Evolutionary conservation across 2,113 vertebrate species (phyloP).

Genomic region (Ariopsis seemanni): DNA sequence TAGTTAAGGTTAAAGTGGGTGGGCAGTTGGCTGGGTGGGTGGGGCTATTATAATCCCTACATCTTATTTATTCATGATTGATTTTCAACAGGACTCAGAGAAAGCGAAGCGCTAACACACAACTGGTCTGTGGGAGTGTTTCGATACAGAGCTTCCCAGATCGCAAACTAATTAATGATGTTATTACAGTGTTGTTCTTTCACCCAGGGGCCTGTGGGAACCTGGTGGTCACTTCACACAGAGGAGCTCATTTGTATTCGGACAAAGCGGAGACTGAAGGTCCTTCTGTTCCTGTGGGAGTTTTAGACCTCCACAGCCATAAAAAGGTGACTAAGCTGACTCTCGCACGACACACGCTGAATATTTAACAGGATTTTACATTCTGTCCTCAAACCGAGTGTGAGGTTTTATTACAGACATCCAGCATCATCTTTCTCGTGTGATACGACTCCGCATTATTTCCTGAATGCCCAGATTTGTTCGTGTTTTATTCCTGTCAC

Average conservation of each 20-base stretch:
- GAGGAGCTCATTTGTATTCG: constrained; percentile 24
- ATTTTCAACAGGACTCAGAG: not conserved
- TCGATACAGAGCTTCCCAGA: not conserved
- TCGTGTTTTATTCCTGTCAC: not conserved
- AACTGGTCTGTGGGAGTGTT: not conserved
- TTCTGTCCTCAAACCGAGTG: not conserved
- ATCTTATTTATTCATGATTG: too few species aligned
- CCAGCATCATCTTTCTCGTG: not conserved
- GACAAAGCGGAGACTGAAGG: constrained; percentile 4
- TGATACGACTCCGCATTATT: not conserved
- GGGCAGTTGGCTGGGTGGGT: too few species aligned
- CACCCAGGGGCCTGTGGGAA: not conserved
- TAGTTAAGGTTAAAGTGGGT: not conserved
- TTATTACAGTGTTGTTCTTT: not conserved
- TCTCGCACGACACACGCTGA: not conserved
- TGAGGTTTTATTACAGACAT: not conserved
- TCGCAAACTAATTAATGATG: not conserved
- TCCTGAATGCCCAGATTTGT: not conserved
- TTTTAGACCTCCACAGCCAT: constrained; percentile 2
- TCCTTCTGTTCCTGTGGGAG: constrained; percentile 24
- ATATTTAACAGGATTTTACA: constrained; percentile 5
- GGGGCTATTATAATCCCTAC: not conserved
- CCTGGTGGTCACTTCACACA: constrained; percentile 10
- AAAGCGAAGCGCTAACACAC: not conserved
- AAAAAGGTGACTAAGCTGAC: not conserved